phyloP scores from a whole-genome alignment of 64 coral and sea anemone species.

The Montipora foliosa region DNA sequence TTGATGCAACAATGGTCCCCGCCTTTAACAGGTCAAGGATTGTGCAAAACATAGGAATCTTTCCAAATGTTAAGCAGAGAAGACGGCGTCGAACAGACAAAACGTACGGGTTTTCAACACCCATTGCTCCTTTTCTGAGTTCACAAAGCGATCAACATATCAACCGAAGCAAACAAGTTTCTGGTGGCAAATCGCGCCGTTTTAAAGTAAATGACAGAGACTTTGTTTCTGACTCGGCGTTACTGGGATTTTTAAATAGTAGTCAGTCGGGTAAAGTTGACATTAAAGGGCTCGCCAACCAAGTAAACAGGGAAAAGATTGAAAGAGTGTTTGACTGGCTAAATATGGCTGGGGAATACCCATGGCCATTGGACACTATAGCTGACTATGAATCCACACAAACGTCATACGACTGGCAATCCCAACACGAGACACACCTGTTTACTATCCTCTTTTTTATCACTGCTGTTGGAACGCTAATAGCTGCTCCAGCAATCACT shows the following conservation, averaged over 20 bases:
- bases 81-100: neutral
- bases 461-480: conserved; percentile 75
- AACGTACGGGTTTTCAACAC: neutral
- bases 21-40: too few species aligned
- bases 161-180: neutral
- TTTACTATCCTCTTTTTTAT: conserved; percentile 89
- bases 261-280: neutral
- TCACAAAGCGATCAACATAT: neutral
- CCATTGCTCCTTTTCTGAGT: neutral
- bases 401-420: conserved; percentile 57
- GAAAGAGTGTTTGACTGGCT: conserved; percentile 87
- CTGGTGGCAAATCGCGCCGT: neutral
- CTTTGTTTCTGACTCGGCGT: neutral
- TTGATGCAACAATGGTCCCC: too few species aligned
- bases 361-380: conserved; percentile 90
- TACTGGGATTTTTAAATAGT: neutral
- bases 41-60: too few species aligned
- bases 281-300: neutral
- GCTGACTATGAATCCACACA: conserved; percentile 70
- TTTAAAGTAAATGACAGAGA: neutral
- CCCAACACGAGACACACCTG: conserved; percentile 15
- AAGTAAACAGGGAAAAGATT: conserved; percentile 36
- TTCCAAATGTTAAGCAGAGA: neutral
- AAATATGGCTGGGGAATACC: conserved; percentile 80
- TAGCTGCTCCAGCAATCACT: conserved; percentile 75